These are phyloP conservation scores for Nephrotoma guestfalica DNA, from an alignment of 2,888 invertebrate species.

Conservation along the genomic window DNA sequence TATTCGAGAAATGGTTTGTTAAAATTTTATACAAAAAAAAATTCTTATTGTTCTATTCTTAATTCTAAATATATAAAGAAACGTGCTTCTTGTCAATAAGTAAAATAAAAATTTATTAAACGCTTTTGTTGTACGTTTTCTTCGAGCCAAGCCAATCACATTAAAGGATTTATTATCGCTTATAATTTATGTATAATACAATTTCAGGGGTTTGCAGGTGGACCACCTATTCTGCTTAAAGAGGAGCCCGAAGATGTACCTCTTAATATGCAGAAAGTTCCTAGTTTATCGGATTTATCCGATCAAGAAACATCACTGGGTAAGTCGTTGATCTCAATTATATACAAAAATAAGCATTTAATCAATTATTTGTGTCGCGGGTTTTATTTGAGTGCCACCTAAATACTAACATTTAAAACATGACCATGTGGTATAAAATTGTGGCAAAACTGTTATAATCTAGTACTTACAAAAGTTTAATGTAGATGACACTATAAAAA, in stretches of 20 bases:
- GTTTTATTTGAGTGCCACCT: too few relatives aligned
- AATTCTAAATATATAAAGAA: neutral
- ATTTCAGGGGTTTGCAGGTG: slow-evolving; percentile 4
- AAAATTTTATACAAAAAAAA: neutral
- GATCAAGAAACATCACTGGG: slow-evolving; percentile 81
- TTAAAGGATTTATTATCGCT: neutral
- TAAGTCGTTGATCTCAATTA: slow-evolving; percentile 37
- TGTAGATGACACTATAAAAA: too few relatives aligned
- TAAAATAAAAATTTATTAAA: neutral
- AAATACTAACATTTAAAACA: too few relatives aligned
- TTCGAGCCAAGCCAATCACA: neutral
- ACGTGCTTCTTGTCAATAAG: slow-evolving; percentile 5
- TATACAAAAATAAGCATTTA: too few relatives aligned
- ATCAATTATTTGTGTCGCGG: too few relatives aligned
- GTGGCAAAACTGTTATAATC: too few relatives aligned
- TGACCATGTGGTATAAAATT: too few relatives aligned
- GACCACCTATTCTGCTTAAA: slow-evolving; percentile 13
- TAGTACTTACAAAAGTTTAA: too few relatives aligned
- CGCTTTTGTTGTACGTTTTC: neutral
- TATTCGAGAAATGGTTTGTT: neutral
- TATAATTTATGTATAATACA: neutral
- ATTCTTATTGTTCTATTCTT: neutral
- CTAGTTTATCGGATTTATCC: slow-evolving; percentile 78
- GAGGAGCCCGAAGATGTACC: slow-evolving; percentile 47
- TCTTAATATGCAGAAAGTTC: slow-evolving; percentile 73